phyloP scores from a whole-genome alignment of 1,140 invertebrate genomes.

The Zaprionus ghesquierei region DNA sequence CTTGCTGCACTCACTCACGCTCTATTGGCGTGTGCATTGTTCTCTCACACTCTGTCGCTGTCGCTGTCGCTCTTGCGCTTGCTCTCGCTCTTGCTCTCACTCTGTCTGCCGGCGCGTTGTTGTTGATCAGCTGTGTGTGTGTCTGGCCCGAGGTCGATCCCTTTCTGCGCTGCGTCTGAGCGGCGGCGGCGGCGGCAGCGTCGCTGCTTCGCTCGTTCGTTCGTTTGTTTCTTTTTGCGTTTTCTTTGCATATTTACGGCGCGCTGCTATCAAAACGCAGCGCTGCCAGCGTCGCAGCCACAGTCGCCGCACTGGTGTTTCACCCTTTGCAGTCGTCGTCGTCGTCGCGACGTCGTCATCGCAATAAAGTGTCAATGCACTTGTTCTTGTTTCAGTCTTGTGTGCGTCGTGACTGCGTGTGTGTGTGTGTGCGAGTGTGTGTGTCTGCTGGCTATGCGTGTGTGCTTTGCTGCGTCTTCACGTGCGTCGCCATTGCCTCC shows the following conservation, averaged over 20 bases:
- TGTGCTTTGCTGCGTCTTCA: conserved; percentile 74
- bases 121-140: conserved; percentile 59
- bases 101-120: not conserved
- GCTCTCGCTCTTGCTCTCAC: not conserved
- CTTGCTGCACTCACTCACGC: not conserved
- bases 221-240: not conserved
- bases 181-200: not conserved
- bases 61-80: conserved; percentile 9
- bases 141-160: conserved; percentile 40
- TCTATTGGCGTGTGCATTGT: not conserved
- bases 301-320: conserved; percentile 45
- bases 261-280: conserved; percentile 69
- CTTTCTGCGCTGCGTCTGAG: conserved; percentile 19
- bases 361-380: conserved; percentile 77
- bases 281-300: conserved; percentile 35
- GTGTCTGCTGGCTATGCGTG: conserved; percentile 55
- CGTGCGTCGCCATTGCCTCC: conserved; percentile 69
- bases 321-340: conserved; percentile 63
- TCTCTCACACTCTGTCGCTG: conserved; percentile 8
- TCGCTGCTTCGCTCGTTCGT: conserved; percentile 24
- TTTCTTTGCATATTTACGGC: conserved; percentile 45
- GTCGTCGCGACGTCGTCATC: conserved; percentile 41
- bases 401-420: conserved; percentile 16
- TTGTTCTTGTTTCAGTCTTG: conserved; percentile 72
- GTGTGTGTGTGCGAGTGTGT: conserved; percentile 22